Base-by-base conservation (phyloP, 2,797 vertebrate genomes). In the Amblyopsis hoosieri region DNA sequence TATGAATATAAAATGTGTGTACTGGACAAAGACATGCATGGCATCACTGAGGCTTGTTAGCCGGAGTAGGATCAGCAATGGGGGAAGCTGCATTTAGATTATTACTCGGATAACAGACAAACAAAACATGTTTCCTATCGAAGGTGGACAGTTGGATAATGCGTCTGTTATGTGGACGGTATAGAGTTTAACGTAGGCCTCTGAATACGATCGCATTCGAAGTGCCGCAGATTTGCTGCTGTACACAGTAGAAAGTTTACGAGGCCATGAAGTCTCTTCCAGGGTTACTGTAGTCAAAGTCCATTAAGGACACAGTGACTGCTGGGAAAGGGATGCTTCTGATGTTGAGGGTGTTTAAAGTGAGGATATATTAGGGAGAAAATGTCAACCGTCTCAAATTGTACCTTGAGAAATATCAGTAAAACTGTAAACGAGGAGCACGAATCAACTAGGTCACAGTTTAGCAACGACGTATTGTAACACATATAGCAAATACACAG, bases 41-140 rank as follows among this genome's bases (percentile, higher is more conserved):
- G 45, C 50, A 54, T 12, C 64, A 53, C 48, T 49, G 29, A 23
- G 47, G 37, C 37, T 74, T 69, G 69, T 67, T 60, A 4, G 57
- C 15, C 17, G 33, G 62, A 15, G 54, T 58, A 58, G 3, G 67
- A 17, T 62, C 33, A 37, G 29, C 54, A 56, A 14, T 13, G 75
- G 78, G 80, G 82, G 74, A 72, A 58, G 79, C 66, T 67, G 71
- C 52, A 75, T 81, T 76, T 76, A 69, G 67, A 78, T 79, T 79
- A 87, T 81, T 76, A 68, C 45, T 75, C 23, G 19, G 15, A 33
- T 2, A 75, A 33, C 62, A 64, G 45, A 57, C 57, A 63, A 48
- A 71, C 56, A 69, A 65, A 64, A 72, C 62, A n/a, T 7, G 10
- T 13, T 14, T 12, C 33, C 29, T n/a, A 57, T 2, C 3, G 47